These are phyloP conservation scores for Pycnomerus fuliginosus DNA, from an alignment of 2,888 invertebrate species.

Conservation along the genomic window DNA sequence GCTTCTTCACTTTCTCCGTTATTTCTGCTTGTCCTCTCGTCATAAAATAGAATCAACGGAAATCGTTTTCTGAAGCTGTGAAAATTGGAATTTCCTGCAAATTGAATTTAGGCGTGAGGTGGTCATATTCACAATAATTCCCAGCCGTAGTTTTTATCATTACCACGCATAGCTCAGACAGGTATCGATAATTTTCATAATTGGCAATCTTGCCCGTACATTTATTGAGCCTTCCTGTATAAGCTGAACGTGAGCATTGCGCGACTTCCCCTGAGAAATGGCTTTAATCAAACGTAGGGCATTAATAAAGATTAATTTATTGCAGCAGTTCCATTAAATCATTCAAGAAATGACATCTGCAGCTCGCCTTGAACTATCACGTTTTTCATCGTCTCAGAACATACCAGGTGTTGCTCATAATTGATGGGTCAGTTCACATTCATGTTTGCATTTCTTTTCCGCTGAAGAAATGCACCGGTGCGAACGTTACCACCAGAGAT, in stretches of 20 bases:
- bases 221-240: too few species aligned
- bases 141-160: too few species aligned
- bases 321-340: conserved; percentile 43
- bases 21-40: too few species aligned
- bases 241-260: conserved; percentile 8
- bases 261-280: conserved; percentile 32
- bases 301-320: conserved; percentile 44
- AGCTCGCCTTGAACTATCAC: conserved; percentile 49
- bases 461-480: conserved; percentile 15
- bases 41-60: too few species aligned
- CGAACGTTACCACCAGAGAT: conserved; percentile 12
- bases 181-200: too few species aligned
- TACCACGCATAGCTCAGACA: too few species aligned
- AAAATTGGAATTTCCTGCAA: too few species aligned
- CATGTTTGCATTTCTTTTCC: conserved; percentile 32
- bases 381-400: conserved; percentile 40
- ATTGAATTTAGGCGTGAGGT: too few species aligned
- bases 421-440: conserved; percentile 37
- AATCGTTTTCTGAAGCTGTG: too few species aligned
- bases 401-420: conserved; percentile 45
- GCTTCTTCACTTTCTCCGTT: too few species aligned
- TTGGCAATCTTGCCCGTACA: too few species aligned
- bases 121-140: too few species aligned
- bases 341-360: conserved; percentile 48
- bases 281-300: conserved; percentile 38